Evolutionary conservation across 2,113 vertebrate species (phyloP).

Genomic region (Austrofundulus limnaeus): DNA sequence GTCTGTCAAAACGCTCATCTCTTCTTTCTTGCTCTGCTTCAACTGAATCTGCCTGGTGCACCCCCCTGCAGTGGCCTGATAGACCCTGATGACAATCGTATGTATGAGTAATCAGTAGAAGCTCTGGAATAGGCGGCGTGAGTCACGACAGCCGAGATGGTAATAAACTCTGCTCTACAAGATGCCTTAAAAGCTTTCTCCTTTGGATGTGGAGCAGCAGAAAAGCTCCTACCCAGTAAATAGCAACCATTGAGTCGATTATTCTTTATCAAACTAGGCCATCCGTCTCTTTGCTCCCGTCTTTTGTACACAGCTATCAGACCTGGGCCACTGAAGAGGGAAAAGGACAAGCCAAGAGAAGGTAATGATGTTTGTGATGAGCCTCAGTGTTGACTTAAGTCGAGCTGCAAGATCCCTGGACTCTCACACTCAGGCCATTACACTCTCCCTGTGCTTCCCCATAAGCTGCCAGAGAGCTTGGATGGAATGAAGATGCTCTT

Average conservation of each 20-base stretch:
- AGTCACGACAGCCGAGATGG: slow-evolving; percentile 11
- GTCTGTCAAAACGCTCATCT: slow-evolving; percentile 42
- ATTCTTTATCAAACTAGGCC: slow-evolving; percentile 62
- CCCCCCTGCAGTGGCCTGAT: slow-evolving; percentile 23
- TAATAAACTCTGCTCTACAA: slow-evolving; percentile 9
- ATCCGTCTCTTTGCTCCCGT: slow-evolving; percentile 47
- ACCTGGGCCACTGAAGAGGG: slow-evolving; percentile 45
- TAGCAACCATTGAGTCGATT: slow-evolving; percentile 36
- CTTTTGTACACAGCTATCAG: slow-evolving; percentile 57
- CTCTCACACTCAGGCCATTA: slow-evolving; percentile 64
- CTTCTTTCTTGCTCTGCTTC: slow-evolving; percentile 11
- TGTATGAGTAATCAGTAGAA: slow-evolving; percentile 18
- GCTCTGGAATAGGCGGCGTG: slow-evolving; percentile 11
- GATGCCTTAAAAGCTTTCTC: slow-evolving; percentile 16
- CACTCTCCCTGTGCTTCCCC: slow-evolving; percentile 34
- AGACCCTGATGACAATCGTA: slow-evolving; percentile 24
- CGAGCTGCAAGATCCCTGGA: slow-evolving; percentile 61
- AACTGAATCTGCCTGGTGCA: slow-evolving; percentile 5
- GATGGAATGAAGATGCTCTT: slow-evolving; percentile 19
- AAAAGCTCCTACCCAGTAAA: slow-evolving; percentile 30
- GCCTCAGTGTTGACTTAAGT: slow-evolving; percentile 68
- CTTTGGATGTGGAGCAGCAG: slow-evolving; percentile 18
- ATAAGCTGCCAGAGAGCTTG: slow-evolving; percentile 44
- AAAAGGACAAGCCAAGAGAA: slow-evolving; percentile 58
- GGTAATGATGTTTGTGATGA: slow-evolving; percentile 76